phyloP scores from a whole-genome alignment of 2,888 invertebrate genomes.

The Ischnus inquisitorius region DNA sequence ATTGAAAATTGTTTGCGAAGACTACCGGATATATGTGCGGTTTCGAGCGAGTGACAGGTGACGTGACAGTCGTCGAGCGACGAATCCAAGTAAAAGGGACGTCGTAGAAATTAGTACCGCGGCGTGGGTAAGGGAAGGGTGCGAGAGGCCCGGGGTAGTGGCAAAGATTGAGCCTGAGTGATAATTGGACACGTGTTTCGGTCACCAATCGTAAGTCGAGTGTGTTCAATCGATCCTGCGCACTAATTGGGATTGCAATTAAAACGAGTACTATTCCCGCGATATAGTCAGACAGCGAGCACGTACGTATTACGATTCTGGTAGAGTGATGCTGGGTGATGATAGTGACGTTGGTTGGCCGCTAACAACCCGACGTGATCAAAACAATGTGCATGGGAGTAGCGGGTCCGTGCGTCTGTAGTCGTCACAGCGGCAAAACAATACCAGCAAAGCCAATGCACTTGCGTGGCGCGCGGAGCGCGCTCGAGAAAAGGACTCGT shows the following conservation, averaged over 20 bases:
- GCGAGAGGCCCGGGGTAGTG: slow-evolving; percentile 37
- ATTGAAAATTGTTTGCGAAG: not conserved
- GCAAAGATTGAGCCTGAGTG: slow-evolving; percentile 67
- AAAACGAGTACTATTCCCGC: slow-evolving; percentile 77
- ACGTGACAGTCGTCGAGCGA: slow-evolving; percentile 7
- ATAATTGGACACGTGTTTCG: slow-evolving; percentile 84
- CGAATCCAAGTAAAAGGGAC: slow-evolving; percentile 8
- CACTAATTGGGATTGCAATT: slow-evolving; percentile 84
- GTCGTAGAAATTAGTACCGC: slow-evolving; percentile 54
- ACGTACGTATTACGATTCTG: slow-evolving; percentile 35
- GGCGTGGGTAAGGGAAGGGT: slow-evolving; percentile 30
- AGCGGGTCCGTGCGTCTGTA: slow-evolving; percentile 5
- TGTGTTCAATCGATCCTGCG: slow-evolving; percentile 82
- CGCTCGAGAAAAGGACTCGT: slow-evolving; percentile 21
- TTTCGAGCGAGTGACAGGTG: not conserved
- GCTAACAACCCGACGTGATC: slow-evolving; percentile 71
- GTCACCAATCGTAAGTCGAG: slow-evolving; percentile 74
- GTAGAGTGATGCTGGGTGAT: slow-evolving; percentile 8
- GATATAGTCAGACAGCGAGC: slow-evolving; percentile 43
- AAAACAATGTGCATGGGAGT: slow-evolving; percentile 73
- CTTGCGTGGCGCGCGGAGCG: not conserved
- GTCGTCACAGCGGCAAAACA: slow-evolving; percentile 28
- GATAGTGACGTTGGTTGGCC: slow-evolving; percentile 37
- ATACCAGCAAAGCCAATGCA: slow-evolving; percentile 5
- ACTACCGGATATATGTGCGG: not conserved